Evolutionary conservation across 2,888 invertebrate genomes (phyloP), one percentile per base, ranked within the genome.

Genomic region (Tubulanus polymorphus): DNA sequence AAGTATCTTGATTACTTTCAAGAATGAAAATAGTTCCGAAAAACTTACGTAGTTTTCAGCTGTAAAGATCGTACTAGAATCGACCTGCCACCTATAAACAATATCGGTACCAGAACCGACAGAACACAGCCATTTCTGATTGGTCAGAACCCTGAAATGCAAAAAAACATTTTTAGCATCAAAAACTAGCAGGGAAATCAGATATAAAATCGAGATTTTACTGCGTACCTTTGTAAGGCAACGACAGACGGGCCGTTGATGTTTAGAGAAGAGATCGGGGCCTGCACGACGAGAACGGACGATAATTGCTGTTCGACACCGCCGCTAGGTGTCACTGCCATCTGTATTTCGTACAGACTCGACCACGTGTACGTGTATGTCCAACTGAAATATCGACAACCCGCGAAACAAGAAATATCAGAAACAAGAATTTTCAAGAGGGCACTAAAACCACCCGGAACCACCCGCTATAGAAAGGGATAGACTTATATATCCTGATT

Each of bases 211-310:
- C 47, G 25, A 8, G 3, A 2, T 25, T 6, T 35, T n/a, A n/a
- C 29, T 10, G 61, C 66, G 67, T 64, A 71, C 71, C 62, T 59
- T 53, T 59, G 55, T 47, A 69, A 62, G 51, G 61, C 63, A 15
- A 69, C 61, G 23, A 60, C 62, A 8, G 60, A 30, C 2, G 70
- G 68, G 48, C 72, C 72, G 12, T 52, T 45, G 23, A 72, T 45
- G 25, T 53, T 51, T 3, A 71, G 59, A n/a, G 60, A 63, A 48
- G 50, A 62, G 59, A 72, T 64, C 60, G 66, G 66, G 56, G 66
- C 63, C 55, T 72, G 57, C 18, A 69, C 68, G 49, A 59, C 53
- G 27, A 68, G 25, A 45, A 55, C 60, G 18, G 63, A 61, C 15
- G 12, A 54, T 53, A 50, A n/a, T n/a, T n/a, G n/a, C n/a, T n/a